Evolutionary conservation across 2,888 invertebrate species (phyloP).

Genomic region (Macrosiphum euphorbiae): DNA sequence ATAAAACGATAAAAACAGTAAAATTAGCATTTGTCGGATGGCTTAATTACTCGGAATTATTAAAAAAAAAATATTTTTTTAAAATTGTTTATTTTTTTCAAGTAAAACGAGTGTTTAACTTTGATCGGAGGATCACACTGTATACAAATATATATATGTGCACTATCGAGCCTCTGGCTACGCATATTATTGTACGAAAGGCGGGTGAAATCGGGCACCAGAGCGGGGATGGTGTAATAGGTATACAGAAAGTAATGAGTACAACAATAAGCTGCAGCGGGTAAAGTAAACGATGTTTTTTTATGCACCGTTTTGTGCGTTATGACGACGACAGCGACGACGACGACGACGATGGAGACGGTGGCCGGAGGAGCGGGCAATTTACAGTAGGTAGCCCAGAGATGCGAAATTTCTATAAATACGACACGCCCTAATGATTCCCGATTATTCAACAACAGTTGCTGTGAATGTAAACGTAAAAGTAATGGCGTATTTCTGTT

Average conservation of each 20-base stretch:
- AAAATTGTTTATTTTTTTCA: neutral
- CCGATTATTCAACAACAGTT: constrained; percentile 10
- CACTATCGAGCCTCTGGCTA: neutral
- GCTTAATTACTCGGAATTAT: neutral
- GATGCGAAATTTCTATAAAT: neutral
- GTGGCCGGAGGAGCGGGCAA: neutral
- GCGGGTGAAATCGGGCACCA: neutral
- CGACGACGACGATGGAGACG: neutral
- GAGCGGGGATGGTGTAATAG: neutral
- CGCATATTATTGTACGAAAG: neutral
- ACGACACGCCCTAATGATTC: neutral
- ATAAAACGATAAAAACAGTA: neutral
- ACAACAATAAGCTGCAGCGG: constrained; percentile 2
- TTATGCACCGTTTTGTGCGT: neutral
- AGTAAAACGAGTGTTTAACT: neutral
- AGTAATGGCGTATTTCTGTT: neutral
- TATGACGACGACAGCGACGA: neutral
- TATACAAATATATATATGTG: neutral
- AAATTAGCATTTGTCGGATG: neutral
- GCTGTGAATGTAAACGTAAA: neutral
- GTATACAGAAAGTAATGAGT: neutral
- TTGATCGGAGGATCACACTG: neutral
- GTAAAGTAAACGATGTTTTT: neutral
- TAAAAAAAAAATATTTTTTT: neutral
- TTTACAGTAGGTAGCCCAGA: neutral